Base-by-base conservation (phyloP, 2,888 invertebrate species). In the Apotomis turbidana region DNA sequence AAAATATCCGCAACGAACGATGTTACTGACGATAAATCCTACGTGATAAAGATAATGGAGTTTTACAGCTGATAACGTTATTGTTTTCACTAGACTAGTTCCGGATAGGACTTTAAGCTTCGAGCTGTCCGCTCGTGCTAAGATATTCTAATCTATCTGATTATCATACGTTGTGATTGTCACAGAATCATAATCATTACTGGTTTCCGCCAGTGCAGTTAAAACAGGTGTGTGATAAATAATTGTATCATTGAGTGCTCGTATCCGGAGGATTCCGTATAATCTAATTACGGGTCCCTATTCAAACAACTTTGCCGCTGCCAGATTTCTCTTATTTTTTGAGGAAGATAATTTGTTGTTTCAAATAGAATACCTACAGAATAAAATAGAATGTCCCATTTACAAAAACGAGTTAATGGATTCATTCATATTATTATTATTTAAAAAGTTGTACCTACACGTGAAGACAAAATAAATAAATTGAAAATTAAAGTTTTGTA, bases 31-130 rank as follows among this genome's bases (percentile, higher is more conserved):
- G 49, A 64, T 64, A 58, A 63, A 15, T 8, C n/a, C 36, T 51
- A 57, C 46, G 51, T 63, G 62, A 70, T 49, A 49, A 55, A 49
- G 63, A 64, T 63, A 70, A 41, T 44, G 63, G 70, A 55, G 49
- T 70, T 63, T 68, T 64, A 64, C 58, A 44, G 5, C 36, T 41
- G 70, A 70, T 70, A 63, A 68, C 15, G 38, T 38, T 36, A 15
- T 62, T 51, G 62, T 12, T 62, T 62, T 51, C 51, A 36, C 27
- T 51, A 62, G n/a, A 57, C 36, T n/a, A 57, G 66, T 55, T 64
- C 57, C 57, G 70, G 49, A 41, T 58, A 5, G 49, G 36, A 57
- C 62, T 51, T 63, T 62, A 46, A 57, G 46, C 38, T 51, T 6
- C 38, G 13, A 27, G 27, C n/a, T 4, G 13, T 54, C 58, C 15